phyloP scores from a whole-genome alignment of 1,140 invertebrate species.

The Cotesia vestalis region DNA sequence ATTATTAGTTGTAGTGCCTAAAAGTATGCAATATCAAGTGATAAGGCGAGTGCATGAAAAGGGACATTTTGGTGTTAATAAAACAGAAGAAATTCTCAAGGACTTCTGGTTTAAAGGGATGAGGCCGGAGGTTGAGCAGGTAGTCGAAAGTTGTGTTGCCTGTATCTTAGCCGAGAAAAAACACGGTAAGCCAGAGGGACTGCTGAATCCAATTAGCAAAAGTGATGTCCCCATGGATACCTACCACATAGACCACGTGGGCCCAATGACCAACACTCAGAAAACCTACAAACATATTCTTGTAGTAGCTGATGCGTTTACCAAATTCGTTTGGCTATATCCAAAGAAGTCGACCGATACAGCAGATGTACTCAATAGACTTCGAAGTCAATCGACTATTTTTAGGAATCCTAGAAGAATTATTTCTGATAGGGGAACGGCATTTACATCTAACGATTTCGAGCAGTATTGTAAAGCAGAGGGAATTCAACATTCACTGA shows the following conservation, averaged over 20 bases:
- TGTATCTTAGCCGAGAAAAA: constrained; percentile 50
- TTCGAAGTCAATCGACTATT: constrained; percentile 43
- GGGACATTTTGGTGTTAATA: constrained; percentile 54
- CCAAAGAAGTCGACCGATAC: constrained; percentile 48
- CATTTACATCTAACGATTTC: constrained; percentile 55
- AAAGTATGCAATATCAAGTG: constrained; percentile 35
- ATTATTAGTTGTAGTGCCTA: constrained; percentile 34
- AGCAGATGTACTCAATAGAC: constrained; percentile 43
- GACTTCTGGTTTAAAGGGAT: constrained; percentile 30
- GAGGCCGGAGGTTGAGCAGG: constrained; percentile 16
- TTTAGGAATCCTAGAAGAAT: constrained; percentile 55
- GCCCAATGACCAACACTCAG: constrained; percentile 51
- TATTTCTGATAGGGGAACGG: constrained; percentile 52
- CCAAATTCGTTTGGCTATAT: constrained; percentile 60
- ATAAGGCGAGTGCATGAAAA: constrained; percentile 44
- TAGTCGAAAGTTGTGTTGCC: constrained; percentile 51
- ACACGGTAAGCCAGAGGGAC: constrained; percentile 39
- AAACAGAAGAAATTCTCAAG: constrained; percentile 49
- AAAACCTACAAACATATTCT: constrained; percentile 59
- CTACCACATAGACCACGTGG: constrained; percentile 41
- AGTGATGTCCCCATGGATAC: constrained; percentile 38
- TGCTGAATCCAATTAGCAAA: constrained; percentile 48
- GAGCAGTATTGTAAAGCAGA: constrained; percentile 49
- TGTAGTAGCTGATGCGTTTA: constrained; percentile 56
- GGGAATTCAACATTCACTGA: constrained; percentile 47